Conservation (phyloP, 1,140 invertebrate species). For the Pygmarrhopalites habei region DNA sequence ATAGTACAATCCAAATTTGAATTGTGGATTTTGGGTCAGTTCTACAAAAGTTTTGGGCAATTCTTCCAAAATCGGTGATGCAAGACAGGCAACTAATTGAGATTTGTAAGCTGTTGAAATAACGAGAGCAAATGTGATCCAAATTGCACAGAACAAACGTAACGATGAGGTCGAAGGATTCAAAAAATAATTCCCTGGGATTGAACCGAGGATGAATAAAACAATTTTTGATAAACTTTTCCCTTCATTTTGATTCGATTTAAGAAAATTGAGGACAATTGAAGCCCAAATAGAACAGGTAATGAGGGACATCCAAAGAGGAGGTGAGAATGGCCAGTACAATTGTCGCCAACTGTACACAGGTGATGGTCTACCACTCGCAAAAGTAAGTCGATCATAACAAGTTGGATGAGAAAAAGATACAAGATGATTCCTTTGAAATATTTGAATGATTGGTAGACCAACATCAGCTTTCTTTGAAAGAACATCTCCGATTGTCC, state of each 20-base stretch:
- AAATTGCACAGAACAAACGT: conserved; percentile 1
- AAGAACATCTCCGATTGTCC: conserved; percentile 24
- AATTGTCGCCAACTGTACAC: conserved; percentile 25
- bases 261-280: not conserved
- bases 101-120: conserved; percentile 28
- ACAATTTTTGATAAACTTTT: not conserved
- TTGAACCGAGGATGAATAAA: not conserved
- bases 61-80: conserved; percentile 17
- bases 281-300: not conserved
- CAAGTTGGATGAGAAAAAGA: conserved; percentile 25
- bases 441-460: conserved; percentile 8
- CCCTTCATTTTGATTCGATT: no score
- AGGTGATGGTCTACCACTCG: conserved; percentile 16
- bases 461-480: conserved; percentile 19
- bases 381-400: conserved; percentile 30
- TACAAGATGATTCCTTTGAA: conserved; percentile 12
- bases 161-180: not conserved
- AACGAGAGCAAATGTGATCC: conserved; percentile 20
- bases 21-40: conserved; percentile 15
- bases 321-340: conserved; percentile 15
- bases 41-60: conserved; percentile 28
- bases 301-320: conserved; percentile 16
- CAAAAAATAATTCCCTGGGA: not conserved
- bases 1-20: conserved; percentile 12
- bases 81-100: conserved; percentile 21